phyloP scores from a whole-genome alignment of 2,888 invertebrate genomes.

The Lymantria monacha region DNA sequence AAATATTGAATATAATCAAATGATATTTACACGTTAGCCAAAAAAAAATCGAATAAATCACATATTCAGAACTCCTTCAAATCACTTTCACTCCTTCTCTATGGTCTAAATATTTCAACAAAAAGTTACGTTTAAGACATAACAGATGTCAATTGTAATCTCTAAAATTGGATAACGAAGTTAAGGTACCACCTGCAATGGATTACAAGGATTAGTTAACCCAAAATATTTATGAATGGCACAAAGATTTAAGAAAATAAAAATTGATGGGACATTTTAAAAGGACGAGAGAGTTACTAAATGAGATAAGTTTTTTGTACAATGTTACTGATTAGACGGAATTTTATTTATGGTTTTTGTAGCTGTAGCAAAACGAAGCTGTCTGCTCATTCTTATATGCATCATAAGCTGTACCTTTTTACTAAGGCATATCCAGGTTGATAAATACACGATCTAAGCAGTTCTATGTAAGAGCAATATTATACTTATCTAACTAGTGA shows the following conservation, averaged over 20 bases:
- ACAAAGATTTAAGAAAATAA: neutral
- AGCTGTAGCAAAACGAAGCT: too few species aligned
- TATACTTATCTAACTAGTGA: too few species aligned
- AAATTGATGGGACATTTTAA: neutral
- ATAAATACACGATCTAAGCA: too few species aligned
- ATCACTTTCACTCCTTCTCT: neutral
- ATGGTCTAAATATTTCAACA: neutral
- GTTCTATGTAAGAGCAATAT: too few species aligned
- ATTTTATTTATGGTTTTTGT: too few species aligned
- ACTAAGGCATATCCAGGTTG: too few species aligned
- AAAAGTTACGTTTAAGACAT: constrained; percentile 9
- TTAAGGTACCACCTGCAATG: constrained; percentile 5
- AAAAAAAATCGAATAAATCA: neutral
- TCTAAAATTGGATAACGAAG: constrained; percentile 5
- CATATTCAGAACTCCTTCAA: neutral
- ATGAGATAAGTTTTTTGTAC: too few species aligned
- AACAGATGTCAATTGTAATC: constrained; percentile 7
- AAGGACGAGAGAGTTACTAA: neutral
- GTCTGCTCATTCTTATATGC: too few species aligned
- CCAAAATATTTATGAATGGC: constrained; percentile 10
- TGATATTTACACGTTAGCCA: too few species aligned
- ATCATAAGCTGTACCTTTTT: too few species aligned
- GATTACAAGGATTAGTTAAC: constrained; percentile 7
- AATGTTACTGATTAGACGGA: too few species aligned
- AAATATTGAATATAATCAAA: too few species aligned